Evolutionary conservation across 2,113 vertebrate species (phyloP), one percentile per base, ranked within the genome.

Genomic region (Hemiscyllium ocellatum): DNA sequence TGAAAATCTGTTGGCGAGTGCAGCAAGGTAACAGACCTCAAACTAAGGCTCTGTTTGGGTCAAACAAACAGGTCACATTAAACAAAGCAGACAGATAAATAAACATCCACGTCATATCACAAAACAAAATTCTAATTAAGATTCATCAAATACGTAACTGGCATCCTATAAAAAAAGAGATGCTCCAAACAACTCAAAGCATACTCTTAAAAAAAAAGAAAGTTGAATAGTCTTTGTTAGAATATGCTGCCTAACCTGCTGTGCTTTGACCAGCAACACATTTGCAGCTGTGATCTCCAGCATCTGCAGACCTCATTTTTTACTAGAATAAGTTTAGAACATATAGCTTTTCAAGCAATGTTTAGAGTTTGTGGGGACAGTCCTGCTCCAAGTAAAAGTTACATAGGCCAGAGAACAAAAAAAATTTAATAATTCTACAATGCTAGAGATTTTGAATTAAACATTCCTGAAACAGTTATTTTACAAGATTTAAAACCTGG

Each of bases 41-140:
- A 37, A 42, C 29, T 7, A 69, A n/a, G 91, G 65, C 22, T 42
- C 29, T 95, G 93, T 72, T 91, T 50, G 72, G 93, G 93, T 42
- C 93, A 70, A 94, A 72, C 66, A 94, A 69, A 70, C n/a, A 42
- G 66, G 91, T 69, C n/a, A 94, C 37, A 94, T 47, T 8, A 69
- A 69, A 68, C 37, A 37, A 66, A 33, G 24, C 29, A 68, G 86
- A 29, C 26, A 33, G 26, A 61, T 61, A 0, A 2, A 56, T 26
- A 89, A 24, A 19, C 13, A 83, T 83, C 37, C 33, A 42, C n/a
- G 37, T 83, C 15, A 83, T 17, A 37, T 4, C 13, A 83, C 15
- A 42, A 37, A 19, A 83, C 37, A 83, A 42, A 37, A 83, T 83
- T 83, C 78, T 83, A 83, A 83, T 37, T 42, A 33, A 78, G 72